A percentile compares a stretch with the other conserved stretches of the same genome.
phyloP scores from a whole-genome alignment of 2,113 vertebrate genomes.

The Lagopus muta region DNA sequence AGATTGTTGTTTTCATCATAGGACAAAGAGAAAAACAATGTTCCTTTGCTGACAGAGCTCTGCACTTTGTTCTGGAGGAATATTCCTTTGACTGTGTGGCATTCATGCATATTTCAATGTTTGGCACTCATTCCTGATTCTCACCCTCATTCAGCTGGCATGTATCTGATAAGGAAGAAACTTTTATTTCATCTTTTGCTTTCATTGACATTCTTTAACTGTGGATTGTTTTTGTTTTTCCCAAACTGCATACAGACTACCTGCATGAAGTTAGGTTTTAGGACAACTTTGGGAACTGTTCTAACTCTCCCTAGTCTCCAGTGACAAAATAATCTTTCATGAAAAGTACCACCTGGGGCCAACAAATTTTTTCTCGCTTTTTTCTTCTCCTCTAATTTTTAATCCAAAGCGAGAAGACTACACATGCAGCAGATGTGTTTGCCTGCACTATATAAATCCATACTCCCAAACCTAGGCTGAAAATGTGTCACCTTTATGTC shows the following conservation, averaged over 20 bases:
- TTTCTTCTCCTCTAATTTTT: background rate
- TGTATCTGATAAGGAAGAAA: background rate
- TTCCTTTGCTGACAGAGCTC: background rate
- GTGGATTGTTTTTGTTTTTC: background rate
- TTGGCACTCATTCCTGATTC: background rate
- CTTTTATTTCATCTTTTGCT: background rate
- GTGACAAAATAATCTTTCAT: constrained; percentile 11
- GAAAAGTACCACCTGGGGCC: background rate
- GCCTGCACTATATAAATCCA: constrained; percentile 66
- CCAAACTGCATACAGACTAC: background rate
- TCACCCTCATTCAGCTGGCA: background rate
- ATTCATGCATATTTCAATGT: background rate
- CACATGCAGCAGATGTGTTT: constrained; percentile 64
- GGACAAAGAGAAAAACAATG: background rate
- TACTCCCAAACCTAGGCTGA: background rate
- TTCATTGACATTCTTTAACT: background rate
- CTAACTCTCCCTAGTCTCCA: background rate
- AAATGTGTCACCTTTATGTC: constrained; percentile 55
- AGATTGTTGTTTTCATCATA: background rate
- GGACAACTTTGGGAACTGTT: background rate
- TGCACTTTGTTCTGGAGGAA: background rate
- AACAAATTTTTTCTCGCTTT: background rate
- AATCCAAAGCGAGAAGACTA: constrained; percentile 17
- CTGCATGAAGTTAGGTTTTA: background rate
- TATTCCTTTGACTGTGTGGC: background rate